Percentiles rank a stretch among this genome's conserved stretches.
Evolutionary conservation across 2,888 invertebrate species (phyloP).

Genomic region (Plemyria rubiginata): DNA sequence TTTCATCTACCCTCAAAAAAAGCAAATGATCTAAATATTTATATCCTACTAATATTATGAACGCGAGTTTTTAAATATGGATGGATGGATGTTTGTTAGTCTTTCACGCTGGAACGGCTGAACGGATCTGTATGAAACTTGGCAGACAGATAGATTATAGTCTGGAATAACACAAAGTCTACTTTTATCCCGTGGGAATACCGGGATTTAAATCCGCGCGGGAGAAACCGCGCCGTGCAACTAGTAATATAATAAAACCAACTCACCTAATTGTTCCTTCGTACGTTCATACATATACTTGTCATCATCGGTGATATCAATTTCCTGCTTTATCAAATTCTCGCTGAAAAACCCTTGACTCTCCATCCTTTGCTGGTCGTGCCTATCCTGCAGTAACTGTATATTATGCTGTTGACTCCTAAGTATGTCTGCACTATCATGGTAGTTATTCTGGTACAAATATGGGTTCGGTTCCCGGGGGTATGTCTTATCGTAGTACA

Average conservation of each 20-base stretch:
- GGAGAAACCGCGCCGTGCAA: too few relatives aligned
- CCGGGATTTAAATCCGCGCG: too few relatives aligned
- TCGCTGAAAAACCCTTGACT: conserved; percentile 75
- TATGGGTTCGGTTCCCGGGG: conserved; percentile 34
- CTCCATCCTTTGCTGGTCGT: conserved; percentile 62
- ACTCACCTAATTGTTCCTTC: conserved; percentile 67
- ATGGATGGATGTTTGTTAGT: too few relatives aligned
- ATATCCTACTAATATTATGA: too few relatives aligned
- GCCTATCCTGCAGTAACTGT: conserved; percentile 64
- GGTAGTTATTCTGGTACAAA: conserved; percentile 50
- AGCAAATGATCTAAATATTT: too few relatives aligned
- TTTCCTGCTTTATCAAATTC: conserved; percentile 73
- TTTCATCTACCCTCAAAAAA: too few relatives aligned
- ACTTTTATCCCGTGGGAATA: too few relatives aligned
- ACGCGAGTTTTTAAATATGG: too few relatives aligned
- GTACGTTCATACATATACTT: conserved; percentile 67
- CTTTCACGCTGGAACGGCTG: too few relatives aligned
- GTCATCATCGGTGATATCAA: conserved; percentile 71
- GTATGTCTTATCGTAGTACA: conserved; percentile 54
- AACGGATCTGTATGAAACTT: too few relatives aligned
- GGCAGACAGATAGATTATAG: too few relatives aligned
- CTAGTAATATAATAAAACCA: not conserved
- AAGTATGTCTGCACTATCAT: conserved; percentile 65
- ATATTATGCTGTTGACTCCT: conserved; percentile 74
- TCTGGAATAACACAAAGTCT: too few relatives aligned